Percentiles rank a stretch among this genome's conserved stretches.
These are phyloP conservation scores for Centropyge bicolor DNA, from an alignment of 2,797 vertebrate species.

Conservation along the genomic window DNA sequence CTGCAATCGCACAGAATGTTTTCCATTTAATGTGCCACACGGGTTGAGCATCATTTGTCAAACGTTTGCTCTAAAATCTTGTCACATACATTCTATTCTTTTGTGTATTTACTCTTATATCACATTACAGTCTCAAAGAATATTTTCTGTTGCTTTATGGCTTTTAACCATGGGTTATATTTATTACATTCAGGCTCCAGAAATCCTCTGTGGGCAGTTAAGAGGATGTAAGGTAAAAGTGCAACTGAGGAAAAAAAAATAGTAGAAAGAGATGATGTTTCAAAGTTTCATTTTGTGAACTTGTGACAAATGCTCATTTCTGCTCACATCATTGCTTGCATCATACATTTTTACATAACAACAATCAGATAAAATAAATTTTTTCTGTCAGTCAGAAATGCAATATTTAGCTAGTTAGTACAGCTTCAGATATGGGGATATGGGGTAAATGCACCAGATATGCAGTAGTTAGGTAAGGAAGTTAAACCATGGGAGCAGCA, in stretches of 20 bases:
- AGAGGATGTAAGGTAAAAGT: slow-evolving; percentile 1
- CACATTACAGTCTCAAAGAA: background rate
- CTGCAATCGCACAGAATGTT: background rate
- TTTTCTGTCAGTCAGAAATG: background rate
- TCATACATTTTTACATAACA: background rate
- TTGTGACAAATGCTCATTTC: background rate
- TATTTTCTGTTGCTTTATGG: background rate
- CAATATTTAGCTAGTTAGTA: too few species aligned
- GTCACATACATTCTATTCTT: background rate
- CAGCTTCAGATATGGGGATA: too few species aligned
- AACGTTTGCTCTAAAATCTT: background rate
- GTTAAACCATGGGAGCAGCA: too few species aligned
- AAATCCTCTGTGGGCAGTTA: slow-evolving; percentile 26
- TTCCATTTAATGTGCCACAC: background rate
- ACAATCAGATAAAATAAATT: background rate
- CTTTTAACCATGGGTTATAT: background rate
- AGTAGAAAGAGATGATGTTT: background rate
- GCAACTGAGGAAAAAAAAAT: background rate
- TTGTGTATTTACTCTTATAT: background rate
- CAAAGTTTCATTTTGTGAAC: background rate
- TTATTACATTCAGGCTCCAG: slow-evolving; percentile 21
- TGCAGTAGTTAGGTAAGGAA: too few species aligned
- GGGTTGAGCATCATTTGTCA: background rate
- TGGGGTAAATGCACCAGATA: too few species aligned
- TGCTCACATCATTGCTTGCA: background rate